Evolutionary conservation across 2,888 invertebrate species (phyloP).

Genomic region (Gortyna flavago): DNA sequence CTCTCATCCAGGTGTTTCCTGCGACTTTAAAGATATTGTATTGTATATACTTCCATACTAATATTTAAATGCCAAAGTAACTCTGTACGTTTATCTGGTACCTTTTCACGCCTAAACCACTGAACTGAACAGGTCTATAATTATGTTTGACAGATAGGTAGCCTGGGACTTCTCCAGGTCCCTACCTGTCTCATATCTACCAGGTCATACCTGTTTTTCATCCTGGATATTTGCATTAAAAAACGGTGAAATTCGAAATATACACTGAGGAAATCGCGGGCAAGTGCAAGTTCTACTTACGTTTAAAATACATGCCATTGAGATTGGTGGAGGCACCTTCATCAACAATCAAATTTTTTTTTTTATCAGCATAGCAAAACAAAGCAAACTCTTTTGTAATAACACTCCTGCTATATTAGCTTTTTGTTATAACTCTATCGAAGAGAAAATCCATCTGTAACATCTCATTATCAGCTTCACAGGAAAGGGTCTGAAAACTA

Average conservation of each 20-base stretch:
- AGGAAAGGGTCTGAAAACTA: conserved; percentile 40
- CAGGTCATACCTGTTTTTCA: no score
- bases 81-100: not conserved
- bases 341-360: not conserved
- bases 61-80: not conserved
- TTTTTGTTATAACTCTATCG: not conserved
- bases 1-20: no score
- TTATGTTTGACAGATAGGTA: not conserved
- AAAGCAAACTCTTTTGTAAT: not conserved
- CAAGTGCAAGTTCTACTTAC: not conserved
- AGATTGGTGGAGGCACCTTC: not conserved
- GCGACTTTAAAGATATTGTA: no score
- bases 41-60: not conserved
- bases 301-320: not conserved
- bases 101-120: not conserved
- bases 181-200: no score
- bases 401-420: not conserved
- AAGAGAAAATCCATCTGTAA: conserved; percentile 13
- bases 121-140: not conserved
- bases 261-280: not conserved
- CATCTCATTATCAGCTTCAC: conserved; percentile 12
- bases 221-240: not conserved
- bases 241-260: not conserved
- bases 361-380: not conserved
- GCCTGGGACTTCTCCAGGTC: no score